A percentile compares a stretch with the other conserved stretches of the same genome.
Evolutionary conservation across 2,888 invertebrate species (phyloP).

Genomic region (Beris chalybata): DNA sequence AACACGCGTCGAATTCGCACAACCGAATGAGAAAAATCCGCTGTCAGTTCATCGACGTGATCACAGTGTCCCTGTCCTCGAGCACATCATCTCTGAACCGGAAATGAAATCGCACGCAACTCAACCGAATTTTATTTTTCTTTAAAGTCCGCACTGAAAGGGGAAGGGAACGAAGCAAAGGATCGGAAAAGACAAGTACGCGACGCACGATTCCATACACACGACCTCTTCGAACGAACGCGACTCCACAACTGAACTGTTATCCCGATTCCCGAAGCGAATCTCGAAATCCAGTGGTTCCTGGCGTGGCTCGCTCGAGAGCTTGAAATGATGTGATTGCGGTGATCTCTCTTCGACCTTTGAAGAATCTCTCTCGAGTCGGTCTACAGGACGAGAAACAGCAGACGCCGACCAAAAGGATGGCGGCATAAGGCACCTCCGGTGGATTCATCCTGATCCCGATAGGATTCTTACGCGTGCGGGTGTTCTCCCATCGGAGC

Average conservation of each 20-base stretch:
- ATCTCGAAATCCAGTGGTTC: background rate
- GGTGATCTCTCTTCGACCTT: constrained; percentile 8
- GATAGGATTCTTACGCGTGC: too few species aligned
- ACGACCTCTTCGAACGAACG: constrained; percentile 36
- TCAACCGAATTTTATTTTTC: constrained; percentile 14
- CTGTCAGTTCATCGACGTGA: too few species aligned
- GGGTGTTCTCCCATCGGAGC: too few species aligned
- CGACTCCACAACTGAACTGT: constrained; percentile 37
- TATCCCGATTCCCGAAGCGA: constrained; percentile 7
- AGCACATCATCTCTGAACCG: constrained; percentile 10
- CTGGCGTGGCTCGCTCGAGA: too few species aligned
- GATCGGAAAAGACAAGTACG: constrained; percentile 21
- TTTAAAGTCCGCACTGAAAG: background rate
- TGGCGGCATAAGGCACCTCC: too few species aligned
- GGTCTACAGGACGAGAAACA: constrained; percentile 3
- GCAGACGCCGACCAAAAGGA: too few species aligned
- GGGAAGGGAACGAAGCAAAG: constrained; percentile 13
- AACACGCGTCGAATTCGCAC: background rate
- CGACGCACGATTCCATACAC: constrained; percentile 17
- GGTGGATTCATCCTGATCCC: too few species aligned
- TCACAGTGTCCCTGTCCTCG: constrained; percentile 10
- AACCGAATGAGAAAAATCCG: background rate
- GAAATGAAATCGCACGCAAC: constrained; percentile 10
- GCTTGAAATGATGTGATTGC: too few species aligned
- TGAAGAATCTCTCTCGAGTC: constrained; percentile 11